Base-by-base conservation (phyloP, 2,797 vertebrate genomes). In the Notamacropus eugenii region DNA sequence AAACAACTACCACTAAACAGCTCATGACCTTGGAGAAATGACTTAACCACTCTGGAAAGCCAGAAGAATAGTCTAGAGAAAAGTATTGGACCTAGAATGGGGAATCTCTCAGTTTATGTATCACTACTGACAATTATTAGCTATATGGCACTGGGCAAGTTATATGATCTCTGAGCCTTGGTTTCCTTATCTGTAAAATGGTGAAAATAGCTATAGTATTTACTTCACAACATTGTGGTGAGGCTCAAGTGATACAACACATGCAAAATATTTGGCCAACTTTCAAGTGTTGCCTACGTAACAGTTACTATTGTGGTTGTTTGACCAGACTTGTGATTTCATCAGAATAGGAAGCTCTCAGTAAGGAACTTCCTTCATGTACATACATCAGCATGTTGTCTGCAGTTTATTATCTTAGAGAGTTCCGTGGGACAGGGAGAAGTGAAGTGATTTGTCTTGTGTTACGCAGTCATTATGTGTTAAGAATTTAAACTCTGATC, bases 1-100 rank as follows among this genome's bases (percentile, higher is more conserved):
- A 96, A 92, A 14, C 58, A 97, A 24, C 3, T 93, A 31, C 67
- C 93, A 59, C 92, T 92, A 95, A 90, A 54, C 93, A 96, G 24
- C 28, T 24, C 46, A 10, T 50, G 9, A 46, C 57, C 96, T 96
- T 95, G 0, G n/a, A 54, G 67, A 96, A 96, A 90, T 94, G 55
- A 91, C 5, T 94, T 93, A 94, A 92, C n/a, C 5, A 94, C 96
- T 57, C 58, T 93, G 46, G 3, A 24, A 82, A 40, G 40, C 40
- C 74, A 82, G 19, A 46, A 82, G 74, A 46, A 82, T 24, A 82
- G n/a, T 46, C 9, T 14, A 82, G 40, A 82, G 74, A 4, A 82
- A 82, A 82, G 40, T 46, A 1, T 16, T 40, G 62, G 34, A 74
- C 62, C 59, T n/a, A 12, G 34, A 40, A n/a, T 6, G 31, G 19